Evolutionary conservation across 2,888 invertebrate genomes (phyloP), one percentile per base, ranked within the genome.

Genomic region (Bombyx huttoni): DNA sequence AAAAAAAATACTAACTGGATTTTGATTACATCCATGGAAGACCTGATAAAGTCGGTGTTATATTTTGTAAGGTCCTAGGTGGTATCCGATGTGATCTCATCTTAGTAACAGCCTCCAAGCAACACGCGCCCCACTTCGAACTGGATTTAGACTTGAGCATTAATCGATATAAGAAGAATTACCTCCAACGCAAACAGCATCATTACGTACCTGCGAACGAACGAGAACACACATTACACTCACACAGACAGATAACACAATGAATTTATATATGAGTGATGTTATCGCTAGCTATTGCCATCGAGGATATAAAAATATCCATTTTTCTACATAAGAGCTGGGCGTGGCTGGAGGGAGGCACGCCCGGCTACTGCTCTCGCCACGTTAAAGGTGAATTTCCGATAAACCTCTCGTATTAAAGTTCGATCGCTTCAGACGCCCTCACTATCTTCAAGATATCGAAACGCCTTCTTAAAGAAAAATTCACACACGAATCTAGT

Each of bases 391-490:
- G 72, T 77, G 78, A 78, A 79, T 85, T 86, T 87, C 82, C 85
- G 79, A 83, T 85, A 83, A 40, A 67, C 69, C 66, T 52, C 59
- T 62, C 60, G 73, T 80, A 86, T 86, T 85, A 81, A 77, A 67
- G 73, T 81, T 81, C 87, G 85, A 87, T 87, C 87, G 80, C 76
- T 79, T 76, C 75, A 77, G 70, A 87, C 87, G 86, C 87, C 87
- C 84, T 82, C 76, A 84, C 87, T 86, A 87, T 87, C 87, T 87
- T 82, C 64, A 85, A 87, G 85, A 85, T 87, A 86, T 87, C 81
- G 81, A 49, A 83, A 86, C 88, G 88, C 88, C 88, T 88, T 86
- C 88, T 81, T 83, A 80, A 61, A 75, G 77, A 79, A 72, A 64
- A 53, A 33, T 46, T 35, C 50, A 57, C 64, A 59, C 45, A 49